Base-by-base conservation (phyloP, 2,113 vertebrate species). In the Percina caprodes region DNA sequence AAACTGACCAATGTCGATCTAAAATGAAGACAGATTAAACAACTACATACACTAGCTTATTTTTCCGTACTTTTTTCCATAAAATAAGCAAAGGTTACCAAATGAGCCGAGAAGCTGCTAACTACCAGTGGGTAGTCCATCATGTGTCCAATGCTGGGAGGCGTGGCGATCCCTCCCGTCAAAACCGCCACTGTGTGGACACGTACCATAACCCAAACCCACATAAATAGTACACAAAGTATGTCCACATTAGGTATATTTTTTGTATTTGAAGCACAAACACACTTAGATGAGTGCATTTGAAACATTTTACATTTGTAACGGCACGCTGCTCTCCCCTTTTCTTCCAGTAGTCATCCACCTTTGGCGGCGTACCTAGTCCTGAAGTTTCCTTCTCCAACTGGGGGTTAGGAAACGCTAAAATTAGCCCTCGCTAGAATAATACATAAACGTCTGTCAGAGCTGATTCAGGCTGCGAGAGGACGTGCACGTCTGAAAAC, bases 391-490 rank as follows among this genome's bases (percentile, higher is more conserved):
- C 77, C n/a, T 79, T 91, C 90, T 88, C 67, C 76, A 79, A 74
- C 66, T 33, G 46, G 54, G 66, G 71, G 42, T 61, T 87, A 51
- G 67, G 84, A 90, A 89, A 89, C 68, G 35, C 63, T 88, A 70
- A 88, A 92, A 92, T 89, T 84, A 87, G 78, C 80, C 16, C 68
- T 77, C 39, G 21, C 84, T 92, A 88, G 74, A 90, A 91, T 89
- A 86, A 91, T 59, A 89, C 84, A 76, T 89, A 88, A 91, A 86
- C 39, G 77, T 82, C 91, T 91, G 92, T 94, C 91, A 89, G 74
- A 55, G 74, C 65, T 24, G 74, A 88, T 92, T 88, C 80, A n/a
- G 73, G 75, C 72, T 39, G 55, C 9, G 16, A 74, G 69, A 74
- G 62, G 77, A 82, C 19, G 26, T 51, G 72, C 16, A 52, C 15